phyloP scores from a whole-genome alignment of 2,113 vertebrate genomes.

The Tinamus guttatus region DNA sequence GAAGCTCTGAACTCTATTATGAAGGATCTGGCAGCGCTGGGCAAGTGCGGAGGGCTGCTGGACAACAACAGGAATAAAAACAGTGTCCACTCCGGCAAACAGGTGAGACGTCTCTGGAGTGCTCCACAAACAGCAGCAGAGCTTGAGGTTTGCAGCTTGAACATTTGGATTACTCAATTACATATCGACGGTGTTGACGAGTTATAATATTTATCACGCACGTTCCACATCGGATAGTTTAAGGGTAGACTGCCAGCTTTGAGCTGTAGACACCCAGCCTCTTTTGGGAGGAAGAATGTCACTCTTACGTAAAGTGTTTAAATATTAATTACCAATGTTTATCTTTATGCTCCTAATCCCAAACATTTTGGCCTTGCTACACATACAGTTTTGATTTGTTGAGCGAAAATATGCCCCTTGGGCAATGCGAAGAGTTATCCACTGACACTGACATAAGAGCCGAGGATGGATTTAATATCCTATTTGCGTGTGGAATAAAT shows the following conservation, averaged over 20 bases:
- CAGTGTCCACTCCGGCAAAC: conserved; percentile 81
- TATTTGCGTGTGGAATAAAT: background rate
- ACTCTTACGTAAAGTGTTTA: conserved; percentile 54
- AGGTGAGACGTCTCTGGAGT: conserved; percentile 71
- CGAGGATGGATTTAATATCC: background rate
- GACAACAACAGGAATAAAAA: conserved; percentile 86
- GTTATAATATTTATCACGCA: background rate
- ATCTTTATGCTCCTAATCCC: conserved; percentile 9
- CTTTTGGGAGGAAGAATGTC: conserved; percentile 49
- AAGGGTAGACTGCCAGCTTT: conserved; percentile 5
- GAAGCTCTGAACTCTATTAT: conserved; percentile 93
- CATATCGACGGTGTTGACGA: background rate
- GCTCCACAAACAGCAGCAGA: background rate
- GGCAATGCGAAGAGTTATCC: background rate
- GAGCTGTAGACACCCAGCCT: conserved; percentile 44
- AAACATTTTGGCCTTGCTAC: background rate
- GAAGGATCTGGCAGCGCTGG: conserved; percentile 91
- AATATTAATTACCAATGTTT: conserved; percentile 42
- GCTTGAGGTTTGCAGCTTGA: background rate
- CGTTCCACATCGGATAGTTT: background rate
- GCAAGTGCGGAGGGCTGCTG: conserved; percentile 84
- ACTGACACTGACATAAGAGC: background rate
- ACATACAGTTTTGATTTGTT: background rate
- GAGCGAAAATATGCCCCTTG: background rate
- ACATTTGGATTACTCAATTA: background rate